Percentiles rank a stretch among this genome's conserved stretches.
These are phyloP conservation scores for Salminus brasiliensis DNA, from an alignment of 2,113 vertebrate species.

Conservation along the genomic window DNA sequence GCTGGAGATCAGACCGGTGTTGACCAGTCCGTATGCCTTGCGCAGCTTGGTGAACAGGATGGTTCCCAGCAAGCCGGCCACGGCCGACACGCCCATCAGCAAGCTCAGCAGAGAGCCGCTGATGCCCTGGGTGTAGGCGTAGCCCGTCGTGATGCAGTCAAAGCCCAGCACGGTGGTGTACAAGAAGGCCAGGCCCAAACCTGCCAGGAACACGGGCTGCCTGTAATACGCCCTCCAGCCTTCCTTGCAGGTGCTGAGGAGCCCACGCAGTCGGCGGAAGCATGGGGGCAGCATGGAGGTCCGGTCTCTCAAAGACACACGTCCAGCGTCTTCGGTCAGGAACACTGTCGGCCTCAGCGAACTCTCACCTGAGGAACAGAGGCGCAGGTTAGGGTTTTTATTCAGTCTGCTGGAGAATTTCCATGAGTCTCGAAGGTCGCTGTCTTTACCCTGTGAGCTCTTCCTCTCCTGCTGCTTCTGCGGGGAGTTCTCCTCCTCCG, in stretches of 20 bases:
- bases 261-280: conserved; percentile 62
- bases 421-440: neutral
- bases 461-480: conserved; percentile 65
- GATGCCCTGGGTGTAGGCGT: conserved; percentile 80
- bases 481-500: conserved; percentile 60
- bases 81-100: conserved; percentile 77
- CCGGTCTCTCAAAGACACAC: conserved; percentile 58
- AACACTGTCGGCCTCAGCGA: conserved; percentile 44
- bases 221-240: conserved; percentile 78
- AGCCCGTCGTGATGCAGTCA: conserved; percentile 81
- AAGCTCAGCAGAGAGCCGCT: conserved; percentile 83
- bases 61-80: conserved; percentile 77
- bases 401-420: too few species aligned
- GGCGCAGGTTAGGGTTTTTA: conserved; percentile 14
- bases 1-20: conserved; percentile 79
- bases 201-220: conserved; percentile 78
- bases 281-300: conserved; percentile 59
- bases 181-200: conserved; percentile 81
- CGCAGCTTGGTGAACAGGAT: conserved; percentile 79
- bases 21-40: conserved; percentile 74
- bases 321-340: conserved; percentile 58
- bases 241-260: conserved; percentile 71
- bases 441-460: conserved; percentile 63
- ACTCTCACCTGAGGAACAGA: conserved; percentile 50
- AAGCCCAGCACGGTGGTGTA: conserved; percentile 82